Base-by-base conservation (phyloP, 2,888 invertebrate genomes). In the Harpagoxenus sublaevis region DNA sequence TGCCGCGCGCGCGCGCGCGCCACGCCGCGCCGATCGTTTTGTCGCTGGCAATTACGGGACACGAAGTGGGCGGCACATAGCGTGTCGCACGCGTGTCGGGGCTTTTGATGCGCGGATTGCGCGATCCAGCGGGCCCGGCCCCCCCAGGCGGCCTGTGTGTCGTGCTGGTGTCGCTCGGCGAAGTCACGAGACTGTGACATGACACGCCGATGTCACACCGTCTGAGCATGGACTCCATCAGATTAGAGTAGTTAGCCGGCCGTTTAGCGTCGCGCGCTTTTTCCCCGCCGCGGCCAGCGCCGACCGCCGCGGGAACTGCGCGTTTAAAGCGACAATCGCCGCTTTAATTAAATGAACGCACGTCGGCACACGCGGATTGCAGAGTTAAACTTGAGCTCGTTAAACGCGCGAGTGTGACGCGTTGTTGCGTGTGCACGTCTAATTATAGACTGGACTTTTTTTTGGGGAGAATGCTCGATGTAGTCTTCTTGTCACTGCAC, bases 21-120 rank as follows among this genome's bases (percentile, higher is more conserved):
- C 42, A 71, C 63, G 10, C 65, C 65, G 68, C 79, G 86, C 90
- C 89, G 87, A 85, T 79, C 86, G 90, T 89, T 90, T 91, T 89
- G 91, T 90, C 89, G 89, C 77, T 51, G 84, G 88, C 83, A 91
- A 91, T 91, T 91, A 91, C 86, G 87, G 62, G 87, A 88, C 89
- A 89, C 87, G 91, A 86, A 87, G 89, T 91, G 88, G 91, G 89
- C 91, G 91, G 88, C 82, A 87, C 91, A 63, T 88, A 81, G 90
- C 91, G 86, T 90, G 91, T 93, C 92, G 92, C 93, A 93, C 93
- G 92, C 91, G 90, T 89, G 53, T 84, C 82, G 70, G 73, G 60
- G 45, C 84, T 86, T 86, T 87, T 84, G 87, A 85, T 85, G 81
- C 82, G 84, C 82, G 84, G 86, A 86, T 82, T 73, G 89, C 88